phyloP scores from a whole-genome alignment of 2,888 invertebrate species.

The Artemia sinica region DNA sequence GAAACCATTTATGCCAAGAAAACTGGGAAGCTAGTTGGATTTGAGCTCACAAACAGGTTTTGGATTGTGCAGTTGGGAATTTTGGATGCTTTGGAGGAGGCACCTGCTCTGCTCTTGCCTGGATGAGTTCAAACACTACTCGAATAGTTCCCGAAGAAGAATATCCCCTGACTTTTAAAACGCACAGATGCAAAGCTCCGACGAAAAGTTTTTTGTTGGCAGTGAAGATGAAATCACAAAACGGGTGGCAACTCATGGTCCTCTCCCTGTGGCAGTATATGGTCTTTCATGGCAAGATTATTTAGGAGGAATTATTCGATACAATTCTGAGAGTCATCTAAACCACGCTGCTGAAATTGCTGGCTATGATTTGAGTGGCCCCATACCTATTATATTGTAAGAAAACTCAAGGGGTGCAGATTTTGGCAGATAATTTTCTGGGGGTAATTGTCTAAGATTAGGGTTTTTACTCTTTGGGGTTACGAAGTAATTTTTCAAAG shows the following conservation, averaged over 20 bases:
- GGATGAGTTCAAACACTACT: conserved; percentile 44
- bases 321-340: conserved; percentile 52
- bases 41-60: conserved; percentile 59
- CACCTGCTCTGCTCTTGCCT: conserved; percentile 54
- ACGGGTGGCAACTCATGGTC: conserved; percentile 49
- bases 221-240: conserved; percentile 45
- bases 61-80: conserved; percentile 62
- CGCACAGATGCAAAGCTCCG: background rate
- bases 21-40: conserved; percentile 39
- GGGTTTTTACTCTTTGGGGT: no score
- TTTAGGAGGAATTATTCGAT: conserved; percentile 62
- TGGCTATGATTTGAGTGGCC: conserved; percentile 55
- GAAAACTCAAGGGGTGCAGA: conserved; percentile 64
- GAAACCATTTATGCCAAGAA: conserved; percentile 58
- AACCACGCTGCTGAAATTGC: conserved; percentile 66
- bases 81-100: conserved; percentile 63
- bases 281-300: conserved; percentile 72
- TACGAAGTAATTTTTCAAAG: no score
- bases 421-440: conserved; percentile 58
- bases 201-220: conserved; percentile 35
- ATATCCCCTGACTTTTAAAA: conserved; percentile 41
- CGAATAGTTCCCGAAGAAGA: conserved; percentile 39
- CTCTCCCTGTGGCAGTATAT: conserved; percentile 61
- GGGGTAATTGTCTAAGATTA: no score
- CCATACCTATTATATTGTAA: conserved; percentile 57